Conservation (phyloP, 2,113 vertebrate species). For the Gallinago jamesoni region DNA sequence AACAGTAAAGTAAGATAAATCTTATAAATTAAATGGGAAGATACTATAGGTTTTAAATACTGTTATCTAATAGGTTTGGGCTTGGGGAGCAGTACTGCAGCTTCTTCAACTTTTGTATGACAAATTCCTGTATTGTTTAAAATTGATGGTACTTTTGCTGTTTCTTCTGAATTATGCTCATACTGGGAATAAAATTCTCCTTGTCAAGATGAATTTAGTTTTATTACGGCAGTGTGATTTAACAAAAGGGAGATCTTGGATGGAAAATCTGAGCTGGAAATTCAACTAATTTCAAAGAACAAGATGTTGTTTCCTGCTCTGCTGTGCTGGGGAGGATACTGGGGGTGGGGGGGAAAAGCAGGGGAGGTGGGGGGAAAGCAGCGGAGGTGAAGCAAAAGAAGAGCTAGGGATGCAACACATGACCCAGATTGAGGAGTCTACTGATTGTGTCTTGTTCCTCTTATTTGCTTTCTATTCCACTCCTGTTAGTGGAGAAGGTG, state of each 20-base stretch:
- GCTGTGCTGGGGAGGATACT: not conserved
- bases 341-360: no score
- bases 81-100: not conserved
- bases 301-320: not conserved
- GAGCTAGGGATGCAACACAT: not conserved
- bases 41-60: not conserved
- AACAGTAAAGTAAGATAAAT: not conserved
- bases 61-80: not conserved
- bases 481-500: not conserved
- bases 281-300: fast-evolving
- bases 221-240: not conserved
- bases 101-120: not conserved
- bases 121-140: not conserved
- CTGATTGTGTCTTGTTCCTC: not conserved
- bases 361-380: no score
- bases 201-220: not conserved
- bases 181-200: not conserved
- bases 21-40: not conserved
- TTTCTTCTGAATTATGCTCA: not conserved
- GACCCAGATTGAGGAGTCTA: not conserved
- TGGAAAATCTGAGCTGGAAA: not conserved
- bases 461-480: not conserved
- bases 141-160: not conserved
- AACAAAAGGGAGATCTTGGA: not conserved
- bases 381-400: not conserved